Conservation (phyloP, 2,888 invertebrate species). For the Acrobasis consociella region DNA sequence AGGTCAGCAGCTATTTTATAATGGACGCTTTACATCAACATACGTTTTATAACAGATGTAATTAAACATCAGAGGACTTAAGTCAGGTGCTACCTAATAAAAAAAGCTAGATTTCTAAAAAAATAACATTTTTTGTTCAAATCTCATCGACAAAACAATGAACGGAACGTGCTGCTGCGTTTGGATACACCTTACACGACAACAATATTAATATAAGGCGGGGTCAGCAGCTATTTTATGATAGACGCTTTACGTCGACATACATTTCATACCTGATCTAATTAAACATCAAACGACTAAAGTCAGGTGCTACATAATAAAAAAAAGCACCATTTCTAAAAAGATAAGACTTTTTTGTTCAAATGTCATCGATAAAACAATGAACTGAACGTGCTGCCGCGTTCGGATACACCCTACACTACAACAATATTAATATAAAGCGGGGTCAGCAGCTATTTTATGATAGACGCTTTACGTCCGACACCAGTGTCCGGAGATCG, state of each 20-base stretch:
- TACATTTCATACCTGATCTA: too few species aligned
- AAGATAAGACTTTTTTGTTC: too few species aligned
- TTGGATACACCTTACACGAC: slow-evolving; percentile 19
- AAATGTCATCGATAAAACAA: slow-evolving; percentile 15
- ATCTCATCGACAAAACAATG: slow-evolving; percentile 17
- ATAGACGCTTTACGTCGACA: slow-evolving; percentile 22
- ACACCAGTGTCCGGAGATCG: slow-evolving; percentile 12
- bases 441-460: slow-evolving; percentile 22
- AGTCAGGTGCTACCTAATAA: too few species aligned
- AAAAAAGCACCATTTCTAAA: too few species aligned
- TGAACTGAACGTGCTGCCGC: slow-evolving; percentile 12
- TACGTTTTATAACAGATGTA: too few species aligned
- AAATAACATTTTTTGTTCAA: too few species aligned
- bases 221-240: slow-evolving; percentile 22
- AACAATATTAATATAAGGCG: slow-evolving; percentile 20
- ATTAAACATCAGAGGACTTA: too few species aligned
- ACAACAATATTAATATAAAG: slow-evolving; percentile 20
- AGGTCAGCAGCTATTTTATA: slow-evolving; percentile 22
- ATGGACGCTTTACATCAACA: slow-evolving; percentile 21
- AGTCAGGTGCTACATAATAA: too few species aligned
- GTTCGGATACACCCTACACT: slow-evolving; percentile 19
- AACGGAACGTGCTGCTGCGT: slow-evolving; percentile 14
- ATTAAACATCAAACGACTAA: too few species aligned
- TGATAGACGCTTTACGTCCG: slow-evolving; percentile 22
- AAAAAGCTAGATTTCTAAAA: too few species aligned